Evolutionary conservation across 2,888 invertebrate species (phyloP).

Genomic region (Netelia melanura): DNA sequence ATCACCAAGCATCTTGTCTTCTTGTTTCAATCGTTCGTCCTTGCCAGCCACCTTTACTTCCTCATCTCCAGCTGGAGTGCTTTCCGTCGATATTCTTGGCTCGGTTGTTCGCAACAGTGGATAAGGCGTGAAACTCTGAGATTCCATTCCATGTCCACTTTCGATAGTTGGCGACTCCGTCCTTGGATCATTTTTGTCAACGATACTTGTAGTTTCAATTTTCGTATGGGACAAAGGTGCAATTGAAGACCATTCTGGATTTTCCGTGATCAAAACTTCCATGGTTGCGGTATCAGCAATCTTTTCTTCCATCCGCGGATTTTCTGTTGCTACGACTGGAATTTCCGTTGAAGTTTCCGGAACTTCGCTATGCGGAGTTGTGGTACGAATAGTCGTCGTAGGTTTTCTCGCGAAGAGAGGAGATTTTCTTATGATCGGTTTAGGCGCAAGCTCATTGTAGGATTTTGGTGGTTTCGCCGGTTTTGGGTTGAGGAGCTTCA

Average conservation of each 20-base stretch:
- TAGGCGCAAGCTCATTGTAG: conserved; percentile 82
- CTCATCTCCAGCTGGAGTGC: not conserved
- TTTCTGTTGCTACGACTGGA: conserved; percentile 4
- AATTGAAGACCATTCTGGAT: not conserved
- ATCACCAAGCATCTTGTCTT: not conserved
- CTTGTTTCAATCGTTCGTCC: not conserved
- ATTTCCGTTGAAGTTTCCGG: conserved; percentile 27
- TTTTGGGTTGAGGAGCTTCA: conserved; percentile 78
- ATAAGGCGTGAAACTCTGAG: conserved; percentile 71
- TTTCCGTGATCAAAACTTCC: not conserved
- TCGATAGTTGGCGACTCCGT: conserved; percentile 52
- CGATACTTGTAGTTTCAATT: conserved; percentile 8
- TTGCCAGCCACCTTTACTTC: not conserved
- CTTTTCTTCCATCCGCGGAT: not conserved
- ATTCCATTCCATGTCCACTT: conserved; percentile 42
- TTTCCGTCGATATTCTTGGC: not conserved
- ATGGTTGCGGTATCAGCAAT: not conserved
- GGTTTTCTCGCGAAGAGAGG: conserved; percentile 76
- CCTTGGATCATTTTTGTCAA: conserved; percentile 19
- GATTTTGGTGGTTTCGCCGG: conserved; percentile 80
- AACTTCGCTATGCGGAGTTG: conserved; percentile 20
- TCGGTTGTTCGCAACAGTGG: conserved; percentile 67
- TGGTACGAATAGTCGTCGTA: conserved; percentile 51
- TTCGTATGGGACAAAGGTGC: not conserved
- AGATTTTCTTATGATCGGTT: conserved; percentile 80